Evolutionary conservation across 2,888 invertebrate species (phyloP), one percentile per base, ranked within the genome.

Genomic region (Teleiodes luculella): DNA sequence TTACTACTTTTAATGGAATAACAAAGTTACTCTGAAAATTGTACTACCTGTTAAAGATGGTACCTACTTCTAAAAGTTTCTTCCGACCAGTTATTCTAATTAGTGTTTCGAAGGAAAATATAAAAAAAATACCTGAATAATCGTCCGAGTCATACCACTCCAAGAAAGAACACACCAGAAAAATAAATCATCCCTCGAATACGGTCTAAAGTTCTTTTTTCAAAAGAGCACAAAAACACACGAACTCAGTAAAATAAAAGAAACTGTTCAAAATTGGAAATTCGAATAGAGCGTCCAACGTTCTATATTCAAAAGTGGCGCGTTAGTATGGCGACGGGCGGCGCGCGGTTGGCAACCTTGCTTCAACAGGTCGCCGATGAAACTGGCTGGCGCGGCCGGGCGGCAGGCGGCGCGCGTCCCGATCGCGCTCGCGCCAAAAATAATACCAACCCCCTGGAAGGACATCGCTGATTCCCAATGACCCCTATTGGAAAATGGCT

Each of bases 341-440:
- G 66, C 67, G 66, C 72, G 71, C 68, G 68, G 59, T 68, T 71
- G 72, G 76, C 87, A 80, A 80, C 88, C 86, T 78, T 66, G 68
- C 86, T 68, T 85, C 87, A 88, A 87, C 87, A 89, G 87, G 88
- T 88, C 86, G 83, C 80, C 78, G 82, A 80, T 80, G 81, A 77
- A 76, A 88, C 88, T 88, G 86, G 63, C 64, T 62, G 68, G 33
- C 47, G 8, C 24, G 24, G 24, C 24, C 24, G 24, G 24, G 24
- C 46, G 86, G 63, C 64, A 61, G 68, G 33, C 47, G 8, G 47
- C 16, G 28, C 18, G 56, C 65, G 71, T 64, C 74, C 76, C 78
- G 75, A 72, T 66, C 80, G 77, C 83, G 86, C 87, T 85, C 83
- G 85, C 85, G 83, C 88, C 87, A 84, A 86, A 88, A 88, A 87